These are phyloP conservation scores for Pangasius larnaudii DNA, from an alignment of 2,797 vertebrate species.

Conservation along the genomic window DNA sequence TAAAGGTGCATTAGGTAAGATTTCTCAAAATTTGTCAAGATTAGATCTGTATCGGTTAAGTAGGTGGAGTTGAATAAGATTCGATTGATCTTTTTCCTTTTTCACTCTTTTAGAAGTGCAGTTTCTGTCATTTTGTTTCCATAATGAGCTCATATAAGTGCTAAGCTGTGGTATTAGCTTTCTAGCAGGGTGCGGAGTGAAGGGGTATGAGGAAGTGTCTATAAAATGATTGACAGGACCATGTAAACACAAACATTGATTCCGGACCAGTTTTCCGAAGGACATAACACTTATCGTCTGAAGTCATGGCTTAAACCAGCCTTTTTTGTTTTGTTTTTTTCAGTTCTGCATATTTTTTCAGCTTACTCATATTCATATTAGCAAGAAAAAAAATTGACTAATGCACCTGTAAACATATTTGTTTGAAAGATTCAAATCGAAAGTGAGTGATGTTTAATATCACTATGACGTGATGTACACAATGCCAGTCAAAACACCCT, in stretches of 20 bases:
- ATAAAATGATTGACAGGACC: neutral
- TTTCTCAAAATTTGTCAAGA: neutral
- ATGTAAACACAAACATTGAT: neutral
- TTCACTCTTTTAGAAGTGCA: neutral
- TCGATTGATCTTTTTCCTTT: neutral
- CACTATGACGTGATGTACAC: neutral
- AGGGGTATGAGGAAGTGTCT: neutral
- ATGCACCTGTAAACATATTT: neutral
- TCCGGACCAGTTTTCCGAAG: neutral
- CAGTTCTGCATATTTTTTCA: neutral
- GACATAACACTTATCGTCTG: too few species aligned
- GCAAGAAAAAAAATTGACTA: neutral
- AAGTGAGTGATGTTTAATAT: neutral
- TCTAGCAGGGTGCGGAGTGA: neutral
- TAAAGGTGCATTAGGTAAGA: neutral
- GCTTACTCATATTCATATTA: neutral
- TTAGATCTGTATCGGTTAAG: neutral
- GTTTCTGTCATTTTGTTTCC: neutral
- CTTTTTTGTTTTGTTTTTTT: neutral
- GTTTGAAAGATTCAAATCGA: neutral
- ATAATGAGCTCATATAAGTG: neutral
- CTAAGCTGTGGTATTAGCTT: neutral
- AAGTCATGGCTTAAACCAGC: too few species aligned
- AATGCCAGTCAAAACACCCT: neutral
- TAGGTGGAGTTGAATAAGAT: neutral